A percentile compares a stretch with the other conserved stretches of the same genome.
phyloP scores from a whole-genome alignment of 2,113 vertebrate species.

The Pimephales promelas region DNA sequence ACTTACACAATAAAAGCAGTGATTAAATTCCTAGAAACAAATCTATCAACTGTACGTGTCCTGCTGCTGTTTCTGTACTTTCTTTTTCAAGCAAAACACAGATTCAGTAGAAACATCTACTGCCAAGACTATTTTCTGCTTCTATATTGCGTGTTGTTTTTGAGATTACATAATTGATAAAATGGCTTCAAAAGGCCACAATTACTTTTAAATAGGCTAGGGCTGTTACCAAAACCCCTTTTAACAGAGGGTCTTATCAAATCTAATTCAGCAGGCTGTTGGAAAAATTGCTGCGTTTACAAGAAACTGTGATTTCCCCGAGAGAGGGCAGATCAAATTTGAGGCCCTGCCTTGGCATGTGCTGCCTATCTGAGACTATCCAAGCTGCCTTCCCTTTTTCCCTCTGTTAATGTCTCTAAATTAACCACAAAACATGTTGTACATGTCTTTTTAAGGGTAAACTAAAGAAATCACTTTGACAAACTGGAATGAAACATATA shows the following conservation, averaged over 20 bases:
- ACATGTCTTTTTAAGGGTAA: slow-evolving; percentile 30
- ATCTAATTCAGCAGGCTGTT: slow-evolving; percentile 54
- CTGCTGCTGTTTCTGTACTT: slow-evolving; percentile 8
- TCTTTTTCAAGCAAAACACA: neutral
- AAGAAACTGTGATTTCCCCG: slow-evolving; percentile 50
- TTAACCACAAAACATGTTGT: slow-evolving; percentile 32
- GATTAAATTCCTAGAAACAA: neutral
- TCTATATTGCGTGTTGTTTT: slow-evolving; percentile 7
- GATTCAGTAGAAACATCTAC: neutral
- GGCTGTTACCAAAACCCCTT: slow-evolving; percentile 50
- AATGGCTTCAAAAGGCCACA: slow-evolving; percentile 44
- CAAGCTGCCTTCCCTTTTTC: slow-evolving; percentile 49
- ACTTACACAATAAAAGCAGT: neutral
- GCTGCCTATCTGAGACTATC: slow-evolving; percentile 58
- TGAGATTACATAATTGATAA: slow-evolving; percentile 35
- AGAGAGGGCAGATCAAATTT: slow-evolving; percentile 48
- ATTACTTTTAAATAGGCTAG: slow-evolving; percentile 55
- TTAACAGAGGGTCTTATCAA: slow-evolving; percentile 63
- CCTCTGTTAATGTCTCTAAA: slow-evolving; percentile 31
- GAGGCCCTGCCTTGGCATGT: slow-evolving; percentile 42
- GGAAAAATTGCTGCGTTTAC: slow-evolving; percentile 64
- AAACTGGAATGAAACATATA: slow-evolving; percentile 37
- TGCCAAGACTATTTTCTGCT: neutral
- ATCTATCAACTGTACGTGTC: neutral
- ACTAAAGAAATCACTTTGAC: slow-evolving; percentile 35